Evolutionary conservation across 2,113 vertebrate genomes (phyloP), one percentile per base, ranked within the genome.

Genomic region (Reinhardtius hippoglossoides): DNA sequence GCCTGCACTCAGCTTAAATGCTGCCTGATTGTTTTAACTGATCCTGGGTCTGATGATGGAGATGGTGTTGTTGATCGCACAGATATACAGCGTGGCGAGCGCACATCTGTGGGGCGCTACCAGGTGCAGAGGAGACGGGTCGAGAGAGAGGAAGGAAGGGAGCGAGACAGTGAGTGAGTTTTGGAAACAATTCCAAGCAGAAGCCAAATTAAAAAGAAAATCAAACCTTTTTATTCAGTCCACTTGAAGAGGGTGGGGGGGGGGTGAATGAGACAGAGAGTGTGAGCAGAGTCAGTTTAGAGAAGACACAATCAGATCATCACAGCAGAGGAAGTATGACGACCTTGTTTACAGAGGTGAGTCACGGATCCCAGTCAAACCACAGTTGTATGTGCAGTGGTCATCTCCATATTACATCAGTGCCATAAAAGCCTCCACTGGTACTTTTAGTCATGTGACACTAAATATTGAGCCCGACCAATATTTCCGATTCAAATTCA

Each of bases 21-120:
- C 92, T 92, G 92, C 91, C 90, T 97, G 96, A 97, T 97, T 96
- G 96, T 97, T 97, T 96, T 87, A 94, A 94, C 92, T 88, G 94
- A 94, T 92, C 92, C 95, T 95, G 93, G 94, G 95, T 95, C 96
- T 94, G 95, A 95, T 95, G 95, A 88, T 87, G 84, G 81, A 76
- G 78, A 86, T 20, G 62, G 40, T 92, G 93, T 91, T 96, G 95
- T 94, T 94, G 95, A 82, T 76, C 15, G 54, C 82, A 81, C 74
- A 74, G 69, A 74, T 27, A 27, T 23, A 58, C 60, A 3, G 57
- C 48, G 9, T 84, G 52, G 79, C 73, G 60, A 75, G 76, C 90
- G 89, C 88, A 94, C 90, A 95, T 95, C 95, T 95, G 93, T 94
- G 93, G 93, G 93, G 77, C 90, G 85, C 90, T 92, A 96, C 96